phyloP scores from a whole-genome alignment of 2,113 vertebrate species.

The Dipodomys spectabilis region DNA sequence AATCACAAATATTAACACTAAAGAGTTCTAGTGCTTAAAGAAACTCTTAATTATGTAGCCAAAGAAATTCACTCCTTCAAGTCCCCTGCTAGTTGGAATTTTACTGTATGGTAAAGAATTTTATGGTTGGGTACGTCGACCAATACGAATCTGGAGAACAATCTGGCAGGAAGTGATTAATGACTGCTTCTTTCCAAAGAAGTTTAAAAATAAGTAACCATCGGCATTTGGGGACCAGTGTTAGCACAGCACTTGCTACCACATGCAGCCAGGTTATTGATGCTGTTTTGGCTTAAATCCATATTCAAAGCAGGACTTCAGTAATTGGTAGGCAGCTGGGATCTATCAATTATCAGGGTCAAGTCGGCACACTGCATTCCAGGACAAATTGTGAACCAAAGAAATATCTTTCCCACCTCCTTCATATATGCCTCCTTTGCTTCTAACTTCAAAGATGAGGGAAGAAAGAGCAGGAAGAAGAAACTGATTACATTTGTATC shows the following conservation, averaged over 20 bases:
- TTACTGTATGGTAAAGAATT: slow-evolving; percentile 40
- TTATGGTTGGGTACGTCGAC: neutral
- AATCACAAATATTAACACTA: slow-evolving; percentile 20
- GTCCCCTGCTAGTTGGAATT: neutral
- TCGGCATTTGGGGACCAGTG: neutral
- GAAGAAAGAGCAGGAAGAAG: slow-evolving; percentile 55
- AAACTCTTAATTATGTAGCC: neutral
- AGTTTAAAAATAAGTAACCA: slow-evolving; percentile 69
- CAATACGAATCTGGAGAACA: slow-evolving; percentile 43
- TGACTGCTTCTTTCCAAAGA: slow-evolving; percentile 44
- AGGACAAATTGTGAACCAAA: neutral
- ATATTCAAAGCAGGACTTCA: neutral
- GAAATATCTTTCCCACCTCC: neutral
- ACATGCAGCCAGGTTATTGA: neutral
- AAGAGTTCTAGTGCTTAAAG: neutral
- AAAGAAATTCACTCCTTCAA: neutral
- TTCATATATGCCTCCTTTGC: neutral
- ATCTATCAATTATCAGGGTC: neutral
- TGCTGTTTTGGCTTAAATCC: slow-evolving; percentile 45
- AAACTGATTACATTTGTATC: slow-evolving; percentile 26
- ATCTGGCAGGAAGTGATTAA: slow-evolving; percentile 63
- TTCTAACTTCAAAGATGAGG: neutral
- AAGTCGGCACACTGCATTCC: neutral
- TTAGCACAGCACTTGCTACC: neutral
- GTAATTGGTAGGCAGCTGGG: neutral